Percentiles rank a stretch among this genome's conserved stretches.
phyloP scores from a whole-genome alignment of 2,888 invertebrate genomes.

The Sipha maydis region DNA sequence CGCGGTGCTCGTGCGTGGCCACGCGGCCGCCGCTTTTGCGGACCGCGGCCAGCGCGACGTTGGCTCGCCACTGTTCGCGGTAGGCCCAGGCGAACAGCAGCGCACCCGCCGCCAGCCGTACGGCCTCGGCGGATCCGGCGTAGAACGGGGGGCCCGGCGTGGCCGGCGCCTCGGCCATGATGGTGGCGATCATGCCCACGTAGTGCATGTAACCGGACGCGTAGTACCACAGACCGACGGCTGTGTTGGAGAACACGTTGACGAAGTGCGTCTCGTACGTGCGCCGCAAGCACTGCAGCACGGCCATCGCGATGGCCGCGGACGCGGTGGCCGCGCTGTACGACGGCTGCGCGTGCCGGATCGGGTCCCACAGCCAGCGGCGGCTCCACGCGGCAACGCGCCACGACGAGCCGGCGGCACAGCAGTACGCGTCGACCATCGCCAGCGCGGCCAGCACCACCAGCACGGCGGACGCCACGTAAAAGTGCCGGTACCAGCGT shows the following conservation, averaged over 20 bases:
- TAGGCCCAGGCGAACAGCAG: conserved; percentile 31
- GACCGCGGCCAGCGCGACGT: conserved; percentile 30
- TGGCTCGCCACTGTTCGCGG: conserved; percentile 36
- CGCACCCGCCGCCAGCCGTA: conserved; percentile 4
- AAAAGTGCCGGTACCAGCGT: conserved; percentile 42
- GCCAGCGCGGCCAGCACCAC: background rate
- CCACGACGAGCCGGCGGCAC: background rate
- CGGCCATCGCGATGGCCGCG: conserved; percentile 8
- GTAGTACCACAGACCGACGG: conserved; percentile 36
- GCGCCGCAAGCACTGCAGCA: conserved; percentile 17
- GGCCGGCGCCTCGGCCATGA: conserved; percentile 37
- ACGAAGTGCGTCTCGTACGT: conserved; percentile 30
- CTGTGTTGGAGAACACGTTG: conserved; percentile 45
- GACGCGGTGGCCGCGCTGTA: conserved; percentile 32
- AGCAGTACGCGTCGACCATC: background rate
- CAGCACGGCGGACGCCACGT: conserved; percentile 17
- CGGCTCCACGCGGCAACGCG: conserved; percentile 4
- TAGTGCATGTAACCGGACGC: conserved; percentile 41
- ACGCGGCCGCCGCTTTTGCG: conserved; percentile 28
- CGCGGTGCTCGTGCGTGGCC: conserved; percentile 34
- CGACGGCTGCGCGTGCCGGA: background rate
- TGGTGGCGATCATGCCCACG: conserved; percentile 15
- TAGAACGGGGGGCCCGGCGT: background rate
- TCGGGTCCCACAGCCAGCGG: conserved; percentile 12
- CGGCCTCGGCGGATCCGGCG: background rate